Evolutionary conservation across 2,113 vertebrate genomes (phyloP), one percentile per base, ranked within the genome.

Genomic region (Theristicus caerulescens): DNA sequence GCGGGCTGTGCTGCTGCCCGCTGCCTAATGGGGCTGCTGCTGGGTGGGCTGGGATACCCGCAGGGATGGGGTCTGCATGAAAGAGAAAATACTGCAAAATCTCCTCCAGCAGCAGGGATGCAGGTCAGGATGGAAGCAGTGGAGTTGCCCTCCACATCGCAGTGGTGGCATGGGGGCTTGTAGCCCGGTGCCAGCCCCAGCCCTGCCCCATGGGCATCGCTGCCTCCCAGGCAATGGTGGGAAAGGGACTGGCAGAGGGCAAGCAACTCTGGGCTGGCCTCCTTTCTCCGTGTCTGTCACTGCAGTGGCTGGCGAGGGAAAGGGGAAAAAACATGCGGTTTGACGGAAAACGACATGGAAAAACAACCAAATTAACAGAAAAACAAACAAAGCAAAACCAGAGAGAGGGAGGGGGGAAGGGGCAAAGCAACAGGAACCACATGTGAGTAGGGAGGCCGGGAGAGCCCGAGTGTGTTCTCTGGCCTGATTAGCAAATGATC

Each of bases 281-380:
- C 18, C 66, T 82, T 88, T 36, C 81, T 92, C 72, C 2, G 2
- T 72, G 66, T 96, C 96, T 97, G 86, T 97, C 98, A 97, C 96
- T 96, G 90, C 71, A 97, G 95, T 1, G 91, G 96, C 98, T 98
- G 98, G 98, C 96, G 79, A 97, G 93, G 96, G 88, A 97, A 98
- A 97, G 97, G 96, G 95, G 97, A 96, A 98, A 97, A 98, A 97
- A 98, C 97, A 98, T 98, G 98, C 95, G 96, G 96, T 98, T 98
- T 98, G 98, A 98, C 98, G 11, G 98, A 97, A 97, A 97, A 97
- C 95, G 70, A 98, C 98, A 98, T 98, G 98, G 98, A 98, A 98
- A 98, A 97, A 98, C 97, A 98, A 98, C 97, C 95, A 97, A 98
- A 98, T 98, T 97, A 97, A 96, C 94, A 98, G 96, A 97, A 98